Evolutionary conservation across 1,140 invertebrate species (phyloP), one percentile per base, ranked within the genome.

Genomic region (Mya arenaria): DNA sequence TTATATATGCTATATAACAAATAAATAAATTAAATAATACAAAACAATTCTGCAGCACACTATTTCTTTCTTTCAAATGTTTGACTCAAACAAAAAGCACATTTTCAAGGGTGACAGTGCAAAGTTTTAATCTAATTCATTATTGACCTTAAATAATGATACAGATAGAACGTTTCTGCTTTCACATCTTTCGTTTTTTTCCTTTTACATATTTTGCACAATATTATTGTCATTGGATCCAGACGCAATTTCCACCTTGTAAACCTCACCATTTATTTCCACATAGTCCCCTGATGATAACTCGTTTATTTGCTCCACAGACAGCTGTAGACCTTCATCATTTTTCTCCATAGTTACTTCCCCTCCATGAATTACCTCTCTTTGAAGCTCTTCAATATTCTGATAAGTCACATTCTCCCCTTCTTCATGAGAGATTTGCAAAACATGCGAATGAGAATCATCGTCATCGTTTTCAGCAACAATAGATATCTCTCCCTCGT

Each of bases 211-310:
- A n/a, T n/a, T n/a, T n/a, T n/a, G n/a, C n/a, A n/a, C n/a, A n/a
- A n/a, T n/a, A n/a, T n/a, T n/a, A n/a, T n/a, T n/a, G n/a, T n/a
- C n/a, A n/a, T n/a, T n/a, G n/a, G n/a, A n/a, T 8, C 48, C 65
- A 6, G 62, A 36, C 0, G 77, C 77, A 28, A 87, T 85, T 80
- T 90, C 88, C 17, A 90, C 88, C 78, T 92, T 90, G 65, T 91
- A 92, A 81, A 91, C 87, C 75, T 92, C 89, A 3, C 91, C 91
- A 85, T 92, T 90, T 23, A 92, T 92, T 84, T 92, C 90, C 19
- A 92, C 86, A 85, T 86, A 91, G 69, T 92, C 91, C 36, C 91
- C 91, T 55, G 86, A 79, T 0, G 86, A 88, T 37, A 92, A 81
- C 66, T 88, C 85, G 63, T 88, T 85, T 3, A 91, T 36, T 84